Percentiles rank a stretch among this genome's conserved stretches.
These are phyloP conservation scores for Mythimna albipuncta DNA, from an alignment of 2,888 invertebrate species.

Conservation along the genomic window DNA sequence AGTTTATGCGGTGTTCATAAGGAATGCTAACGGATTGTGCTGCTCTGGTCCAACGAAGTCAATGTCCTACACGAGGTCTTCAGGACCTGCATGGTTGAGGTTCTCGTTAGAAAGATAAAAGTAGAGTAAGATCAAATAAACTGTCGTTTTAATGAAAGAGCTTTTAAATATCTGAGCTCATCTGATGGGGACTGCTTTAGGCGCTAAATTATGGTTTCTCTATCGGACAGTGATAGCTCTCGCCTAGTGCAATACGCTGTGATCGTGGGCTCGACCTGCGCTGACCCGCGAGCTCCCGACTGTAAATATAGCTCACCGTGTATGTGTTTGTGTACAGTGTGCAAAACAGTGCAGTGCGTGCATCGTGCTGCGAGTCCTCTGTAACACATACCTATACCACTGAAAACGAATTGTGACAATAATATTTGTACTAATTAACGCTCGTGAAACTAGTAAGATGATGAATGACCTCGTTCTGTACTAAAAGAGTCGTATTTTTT, in stretches of 20 bases:
- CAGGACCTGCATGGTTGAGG: neutral
- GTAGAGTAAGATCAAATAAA: neutral
- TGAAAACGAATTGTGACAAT: no score
- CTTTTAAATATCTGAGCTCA: no score
- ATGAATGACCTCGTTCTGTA: constrained; percentile 15
- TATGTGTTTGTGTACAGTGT: neutral
- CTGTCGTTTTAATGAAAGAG: neutral
- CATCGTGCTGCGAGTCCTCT: neutral
- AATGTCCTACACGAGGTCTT: neutral
- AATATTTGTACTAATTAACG: neutral
- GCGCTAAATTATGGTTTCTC: neutral
- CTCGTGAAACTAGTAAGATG: constrained; percentile 1
- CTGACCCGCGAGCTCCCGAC: constrained; percentile 9
- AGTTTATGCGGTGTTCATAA: constrained; percentile 56
- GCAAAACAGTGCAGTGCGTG: neutral
- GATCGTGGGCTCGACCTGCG: neutral
- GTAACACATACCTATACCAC: neutral
- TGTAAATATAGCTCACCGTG: neutral
- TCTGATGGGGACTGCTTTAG: neutral
- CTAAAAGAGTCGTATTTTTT: constrained; percentile 1
- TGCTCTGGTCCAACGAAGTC: constrained; percentile 3
- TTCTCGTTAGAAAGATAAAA: neutral
- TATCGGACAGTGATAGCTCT: neutral
- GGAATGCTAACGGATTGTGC: constrained; percentile 42
- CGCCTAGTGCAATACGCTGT: neutral